These are phyloP conservation scores for Luperina testacea DNA, from an alignment of 2,888 invertebrate genomes.

Conservation along the genomic window DNA sequence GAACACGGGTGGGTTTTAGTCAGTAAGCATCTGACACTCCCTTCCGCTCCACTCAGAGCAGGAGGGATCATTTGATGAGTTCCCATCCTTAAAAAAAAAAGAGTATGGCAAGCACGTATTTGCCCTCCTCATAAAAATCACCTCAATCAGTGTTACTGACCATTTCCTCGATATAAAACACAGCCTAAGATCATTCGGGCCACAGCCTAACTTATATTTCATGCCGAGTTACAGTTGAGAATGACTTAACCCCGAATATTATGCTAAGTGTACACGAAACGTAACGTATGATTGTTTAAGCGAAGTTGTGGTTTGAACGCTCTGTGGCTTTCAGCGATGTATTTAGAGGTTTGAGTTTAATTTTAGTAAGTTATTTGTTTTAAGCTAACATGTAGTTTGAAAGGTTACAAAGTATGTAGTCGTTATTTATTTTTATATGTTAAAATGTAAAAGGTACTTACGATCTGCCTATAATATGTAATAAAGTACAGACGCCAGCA, in stretches of 20 bases:
- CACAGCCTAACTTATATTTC: conserved; percentile 68
- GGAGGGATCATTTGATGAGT: too few relatives aligned
- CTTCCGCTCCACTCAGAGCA: too few relatives aligned
- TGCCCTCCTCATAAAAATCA: not conserved
- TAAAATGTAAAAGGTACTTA: not conserved
- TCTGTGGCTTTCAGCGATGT: conserved; percentile 41
- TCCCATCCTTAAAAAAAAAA: not conserved
- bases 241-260: conserved; percentile 42
- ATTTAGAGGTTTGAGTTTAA: conserved; percentile 24
- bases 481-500: not conserved
- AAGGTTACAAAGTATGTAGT: not conserved
- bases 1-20: too few relatives aligned
- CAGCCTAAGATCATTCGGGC: conserved; percentile 21
- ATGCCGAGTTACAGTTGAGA: conserved; percentile 66
- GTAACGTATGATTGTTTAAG: conserved; percentile 52
- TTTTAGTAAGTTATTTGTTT: conserved; percentile 36
- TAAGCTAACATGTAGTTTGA: conserved; percentile 15
- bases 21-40: too few relatives aligned
- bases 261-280: conserved; percentile 43
- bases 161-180: not conserved
- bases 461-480: not conserved
- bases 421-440: not conserved
- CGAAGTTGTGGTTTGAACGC: conserved; percentile 41
- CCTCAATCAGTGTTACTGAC: not conserved
- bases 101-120: not conserved